These are phyloP conservation scores for Ennomos quercinarius DNA, from an alignment of 2,888 invertebrate genomes.

Conservation along the genomic window DNA sequence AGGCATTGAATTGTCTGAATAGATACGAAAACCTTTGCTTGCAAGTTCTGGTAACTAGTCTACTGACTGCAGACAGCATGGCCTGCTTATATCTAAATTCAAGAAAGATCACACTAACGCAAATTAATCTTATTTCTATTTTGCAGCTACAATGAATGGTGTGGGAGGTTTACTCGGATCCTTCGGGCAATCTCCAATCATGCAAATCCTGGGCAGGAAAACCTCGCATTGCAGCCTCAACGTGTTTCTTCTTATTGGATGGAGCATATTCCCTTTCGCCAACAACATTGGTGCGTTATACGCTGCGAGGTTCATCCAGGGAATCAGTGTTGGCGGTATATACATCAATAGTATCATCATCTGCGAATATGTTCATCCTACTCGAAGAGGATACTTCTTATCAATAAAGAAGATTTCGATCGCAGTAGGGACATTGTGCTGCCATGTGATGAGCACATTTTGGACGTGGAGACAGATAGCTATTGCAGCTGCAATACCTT, in stretches of 20 bases:
- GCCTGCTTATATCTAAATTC: no score
- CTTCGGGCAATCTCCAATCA: slow-evolving; percentile 47
- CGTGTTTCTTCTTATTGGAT: slow-evolving; percentile 41
- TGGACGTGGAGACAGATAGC: slow-evolving; percentile 56
- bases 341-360: slow-evolving; percentile 49
- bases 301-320: slow-evolving; percentile 52
- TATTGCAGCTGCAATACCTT: slow-evolving; percentile 35
- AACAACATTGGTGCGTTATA: slow-evolving; percentile 43
- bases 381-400: slow-evolving; percentile 54
- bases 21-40: no score
- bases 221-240: slow-evolving; percentile 41
- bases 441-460: slow-evolving; percentile 49
- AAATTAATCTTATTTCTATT: neutral
- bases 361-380: slow-evolving; percentile 53
- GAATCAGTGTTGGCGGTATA: slow-evolving; percentile 48
- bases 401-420: slow-evolving; percentile 46
- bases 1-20: no score
- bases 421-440: slow-evolving; percentile 47
- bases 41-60: no score
- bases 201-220: slow-evolving; percentile 55
- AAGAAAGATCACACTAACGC: no score
- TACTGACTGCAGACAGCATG: no score
- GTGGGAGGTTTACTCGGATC: slow-evolving; percentile 51
- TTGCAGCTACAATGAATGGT: slow-evolving; percentile 53
- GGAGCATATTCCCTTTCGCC: slow-evolving; percentile 50